phyloP scores from a whole-genome alignment of 2,113 vertebrate species.

The Erinaceus europaeus region DNA sequence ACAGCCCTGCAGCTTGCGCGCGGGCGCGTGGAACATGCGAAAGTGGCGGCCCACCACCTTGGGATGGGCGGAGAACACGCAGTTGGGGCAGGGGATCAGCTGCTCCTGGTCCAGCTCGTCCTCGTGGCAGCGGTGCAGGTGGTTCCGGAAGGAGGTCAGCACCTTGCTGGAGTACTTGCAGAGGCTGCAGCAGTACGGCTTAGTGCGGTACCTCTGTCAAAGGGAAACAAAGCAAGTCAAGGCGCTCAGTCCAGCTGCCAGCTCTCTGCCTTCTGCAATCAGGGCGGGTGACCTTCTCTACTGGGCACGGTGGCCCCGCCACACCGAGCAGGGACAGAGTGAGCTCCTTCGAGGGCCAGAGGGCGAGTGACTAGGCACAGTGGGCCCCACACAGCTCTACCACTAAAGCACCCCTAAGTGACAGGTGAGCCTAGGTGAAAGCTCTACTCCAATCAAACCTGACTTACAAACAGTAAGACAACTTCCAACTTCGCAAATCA shows the following conservation, averaged over 20 bases:
- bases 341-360: too few relatives aligned
- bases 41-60: constrained; percentile 86
- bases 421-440: neutral
- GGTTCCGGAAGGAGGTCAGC: constrained; percentile 85
- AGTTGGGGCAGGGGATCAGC: constrained; percentile 87
- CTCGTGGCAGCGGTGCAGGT: constrained; percentile 87
- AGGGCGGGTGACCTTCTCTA: too few relatives aligned
- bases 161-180: constrained; percentile 89
- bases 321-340: too few relatives aligned
- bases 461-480: neutral
- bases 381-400: neutral
- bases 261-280: neutral
- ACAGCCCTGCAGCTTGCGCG: constrained; percentile 79
- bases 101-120: constrained; percentile 87
- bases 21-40: constrained; percentile 85
- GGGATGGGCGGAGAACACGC: constrained; percentile 84
- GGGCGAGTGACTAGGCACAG: neutral
- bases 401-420: neutral
- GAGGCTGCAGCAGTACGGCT: constrained; percentile 88
- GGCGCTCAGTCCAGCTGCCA: neutral
- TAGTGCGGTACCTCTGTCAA: constrained; percentile 88
- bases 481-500: neutral
- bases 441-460: neutral
- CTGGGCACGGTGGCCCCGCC: too few relatives aligned
- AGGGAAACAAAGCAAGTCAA: constrained; percentile 54